A percentile compares a stretch with the other conserved stretches of the same genome.
Evolutionary conservation across 2,888 invertebrate species (phyloP).

Genomic region (Microctonus aethiopoides): DNA sequence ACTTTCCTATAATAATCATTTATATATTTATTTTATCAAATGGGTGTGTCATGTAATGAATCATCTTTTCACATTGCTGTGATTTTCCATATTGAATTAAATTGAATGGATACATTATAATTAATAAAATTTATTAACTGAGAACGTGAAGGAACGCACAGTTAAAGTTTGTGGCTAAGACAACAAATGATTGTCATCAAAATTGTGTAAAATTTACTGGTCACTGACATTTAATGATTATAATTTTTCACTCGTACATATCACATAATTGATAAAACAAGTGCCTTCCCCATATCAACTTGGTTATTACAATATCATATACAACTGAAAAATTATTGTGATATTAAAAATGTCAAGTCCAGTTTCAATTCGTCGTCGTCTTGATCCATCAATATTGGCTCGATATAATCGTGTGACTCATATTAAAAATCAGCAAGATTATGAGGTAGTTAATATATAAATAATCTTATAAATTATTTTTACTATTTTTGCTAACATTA

Average conservation of each 20-base stretch:
- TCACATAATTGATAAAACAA: neutral
- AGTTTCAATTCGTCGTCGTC: constrained; percentile 50
- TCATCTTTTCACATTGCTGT: neutral
- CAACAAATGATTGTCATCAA: neutral
- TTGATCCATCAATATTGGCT: constrained; percentile 56
- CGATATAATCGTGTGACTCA: constrained; percentile 45
- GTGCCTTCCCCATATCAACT: neutral
- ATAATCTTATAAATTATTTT: too few species aligned
- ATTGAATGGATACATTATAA: neutral
- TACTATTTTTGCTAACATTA: too few species aligned
- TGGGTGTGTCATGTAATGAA: neutral
- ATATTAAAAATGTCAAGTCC: constrained; percentile 50
- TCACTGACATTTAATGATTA: neutral
- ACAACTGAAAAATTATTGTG: neutral
- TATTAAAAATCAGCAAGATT: constrained; percentile 40
- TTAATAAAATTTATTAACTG: neutral
- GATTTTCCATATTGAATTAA: neutral
- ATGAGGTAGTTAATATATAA: too few species aligned
- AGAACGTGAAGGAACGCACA: neutral
- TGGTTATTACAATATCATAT: neutral
- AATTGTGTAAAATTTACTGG: neutral
- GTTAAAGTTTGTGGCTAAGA: neutral
- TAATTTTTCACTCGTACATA: neutral
- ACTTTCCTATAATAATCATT: too few species aligned
- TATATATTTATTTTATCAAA: neutral